Evolutionary conservation across 2,113 vertebrate species (phyloP), one percentile per base, ranked within the genome.

Genomic region (Podarcis muralis): DNA sequence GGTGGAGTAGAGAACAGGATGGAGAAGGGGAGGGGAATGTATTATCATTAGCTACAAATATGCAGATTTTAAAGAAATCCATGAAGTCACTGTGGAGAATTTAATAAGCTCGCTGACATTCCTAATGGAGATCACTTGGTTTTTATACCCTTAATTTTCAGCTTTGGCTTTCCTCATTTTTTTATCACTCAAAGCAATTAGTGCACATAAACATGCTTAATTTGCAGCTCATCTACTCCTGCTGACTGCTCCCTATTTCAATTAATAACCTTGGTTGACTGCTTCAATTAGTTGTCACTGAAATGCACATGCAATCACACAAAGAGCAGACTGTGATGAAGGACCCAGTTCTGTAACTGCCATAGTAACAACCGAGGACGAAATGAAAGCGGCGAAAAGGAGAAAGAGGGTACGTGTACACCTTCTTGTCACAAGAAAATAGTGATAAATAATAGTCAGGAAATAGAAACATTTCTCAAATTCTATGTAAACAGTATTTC

Each of bases 51-150:
- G 15, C 76, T 85, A n/a, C 30, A 87, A 48, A 30, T 48, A 65
- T 74, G 13, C 3, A 18, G 30, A 22, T 23, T 43, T 37, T 75
- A 59, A 83, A 84, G 88, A 4, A 66, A 1, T 0, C 16, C 87
- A 83, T 35, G 69, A 86, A 75, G 84, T 12, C 78, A 6, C 12
- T 81, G 37, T 11, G 40, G 79, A 48, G 76, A 87, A 91, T 81
- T 75, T 81, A 35, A 84, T 72, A 20, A 75, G 48, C n/a, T 59
- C 18, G 7, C 57, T 77, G 23, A 20, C 15, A 62, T 75, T 9
- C 1, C 16, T 59, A 85, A n/a, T 80, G 23, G 27, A 16, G 6
- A 88, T 20, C 3, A n/a, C 32, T 8, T 83, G 32, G 43, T 72
- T 48, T 37, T 82, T 88, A 77, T 68, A 65, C 25, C 18, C 48